Conservation (phyloP, 2,113 vertebrate species). For the Lepisosteus oculatus region DNA sequence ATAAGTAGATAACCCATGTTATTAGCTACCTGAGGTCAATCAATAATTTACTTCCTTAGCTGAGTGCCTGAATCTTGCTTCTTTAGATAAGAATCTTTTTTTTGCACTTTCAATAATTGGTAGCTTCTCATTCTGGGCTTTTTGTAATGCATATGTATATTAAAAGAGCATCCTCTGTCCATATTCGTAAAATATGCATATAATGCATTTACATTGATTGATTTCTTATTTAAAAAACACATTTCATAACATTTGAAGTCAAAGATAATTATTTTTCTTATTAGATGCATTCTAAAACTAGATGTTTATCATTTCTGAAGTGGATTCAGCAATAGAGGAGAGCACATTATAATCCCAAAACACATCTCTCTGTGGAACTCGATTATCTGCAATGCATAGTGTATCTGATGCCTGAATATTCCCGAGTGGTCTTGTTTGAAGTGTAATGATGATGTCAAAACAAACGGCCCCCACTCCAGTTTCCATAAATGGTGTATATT, state of each 20-base stretch:
- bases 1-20: constrained; percentile 77
- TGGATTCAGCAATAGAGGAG: constrained; percentile 43
- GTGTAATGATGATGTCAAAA: constrained; percentile 55
- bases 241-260: constrained; percentile 37
- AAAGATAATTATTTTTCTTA: constrained; percentile 35
- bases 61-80: constrained; percentile 62
- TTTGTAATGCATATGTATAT: constrained; percentile 69
- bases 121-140: constrained; percentile 66
- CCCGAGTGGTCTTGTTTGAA: constrained; percentile 50
- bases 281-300: constrained; percentile 44
- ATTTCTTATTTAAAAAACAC: constrained; percentile 15
- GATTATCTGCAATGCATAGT: constrained; percentile 39
- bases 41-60: constrained; percentile 70
- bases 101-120: constrained; percentile 63
- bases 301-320: constrained; percentile 52
- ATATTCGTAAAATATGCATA: constrained; percentile 11
- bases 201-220: constrained; percentile 33
- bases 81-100: constrained; percentile 70
- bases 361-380: constrained; percentile 54
- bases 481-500: background rate
- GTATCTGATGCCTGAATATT: constrained; percentile 45
- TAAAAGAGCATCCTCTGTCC: constrained; percentile 36
- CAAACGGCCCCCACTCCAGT: constrained; percentile 46
- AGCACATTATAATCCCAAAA: constrained; percentile 55
- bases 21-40: constrained; percentile 75